Base-by-base conservation (phyloP, 2,113 vertebrate species). In the Phalacrocorax pelagicus region DNA sequence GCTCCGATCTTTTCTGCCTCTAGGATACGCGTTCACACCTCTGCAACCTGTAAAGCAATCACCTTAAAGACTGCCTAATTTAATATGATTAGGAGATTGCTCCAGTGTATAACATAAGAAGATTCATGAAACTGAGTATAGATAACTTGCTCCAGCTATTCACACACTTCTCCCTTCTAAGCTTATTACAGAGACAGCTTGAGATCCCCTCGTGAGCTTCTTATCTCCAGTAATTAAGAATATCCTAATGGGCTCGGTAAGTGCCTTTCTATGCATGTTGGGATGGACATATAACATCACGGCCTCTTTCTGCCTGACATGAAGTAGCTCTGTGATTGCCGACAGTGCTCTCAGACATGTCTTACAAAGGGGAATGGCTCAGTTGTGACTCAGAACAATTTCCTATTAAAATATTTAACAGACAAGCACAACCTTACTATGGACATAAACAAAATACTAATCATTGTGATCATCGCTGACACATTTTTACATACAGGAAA, bases 211-310 rank as follows among this genome's bases (percentile, higher is more conserved):
- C 67, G 78, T 90, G 95, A 96, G 81, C 94, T 81, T 67, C 94
- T 95, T 94, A 95, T 95, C 95, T 95, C 91, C 82, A 86, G 78
- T 96, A 96, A 96, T 97, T 97, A 97, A 91, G 81, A 90, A 47
- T 66, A 94, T 92, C 89, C 91, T 97, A 94, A 96, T 93, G 89
- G 94, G 74, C 89, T 88, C 26, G 23, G 71, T 92, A 90, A 97
- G 91, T 96, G 91, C 89, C 89, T 94, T 97, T 86, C 91, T 90
- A 3, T 86, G 94, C 74, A 90, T 59, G 91, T 92, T 83, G 81
- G 51, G 71, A 73, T 93, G 94, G 91, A 93, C 96, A 93, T 88
- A 83, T 38, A 91, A 84, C 63, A 95, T 82, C 67, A 63, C 6
- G 63, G 58, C 71, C 71, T 78, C 81, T 85, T 91, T 91, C 63